Evolutionary conservation across 2,113 vertebrate species (phyloP), one percentile per base, ranked within the genome.

Genomic region (Narcine bancroftii): DNA sequence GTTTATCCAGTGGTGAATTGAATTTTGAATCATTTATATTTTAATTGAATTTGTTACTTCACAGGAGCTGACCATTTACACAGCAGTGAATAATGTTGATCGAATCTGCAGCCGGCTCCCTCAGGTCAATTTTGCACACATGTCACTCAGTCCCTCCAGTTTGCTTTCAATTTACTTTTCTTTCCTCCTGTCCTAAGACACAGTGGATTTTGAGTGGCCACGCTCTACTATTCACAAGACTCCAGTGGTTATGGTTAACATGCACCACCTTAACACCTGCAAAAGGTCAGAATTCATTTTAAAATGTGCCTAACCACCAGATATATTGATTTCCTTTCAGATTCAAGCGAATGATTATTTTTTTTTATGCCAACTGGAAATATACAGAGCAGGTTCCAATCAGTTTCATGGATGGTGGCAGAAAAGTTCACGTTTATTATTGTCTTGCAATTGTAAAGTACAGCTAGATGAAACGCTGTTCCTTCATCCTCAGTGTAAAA

Each of bases 21-120:
- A 87, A 87, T 87, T 69, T 87, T 36, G 81, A 87, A 87, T 87
- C 33, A 87, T 87, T 60, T 87, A n/a, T 87, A 60, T 87, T 87
- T 87, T 87, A 87, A 87, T 87, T 87, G 81, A 87, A 87, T 87
- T 60, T 87, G 81, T 17, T 36, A 60, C 81, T 60, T 87, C 81
- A 39, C 81, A 63, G 81, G 81, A 87, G 81, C 53, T 36, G 81
- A 36, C 53, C 81, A 63, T 36, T 87, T 60, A 87, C 79, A 83
- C 15, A 87, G 81, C 53, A 60, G 53, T 36, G 53, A 63, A 19
- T n/a, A 60, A 83, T 53, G 29, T 33, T 83, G 53, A 60, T 36
- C 60, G 81, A 87, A 87, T 87, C 36, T 60, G 53, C 53, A 87
- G 53, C 5, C 1, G 53, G 53, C 53, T 60, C 53, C 36, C 6